Evolutionary conservation across 2,888 invertebrate species (phyloP), one percentile per base, ranked within the genome.

Genomic region (Odontocolon sp.): DNA sequence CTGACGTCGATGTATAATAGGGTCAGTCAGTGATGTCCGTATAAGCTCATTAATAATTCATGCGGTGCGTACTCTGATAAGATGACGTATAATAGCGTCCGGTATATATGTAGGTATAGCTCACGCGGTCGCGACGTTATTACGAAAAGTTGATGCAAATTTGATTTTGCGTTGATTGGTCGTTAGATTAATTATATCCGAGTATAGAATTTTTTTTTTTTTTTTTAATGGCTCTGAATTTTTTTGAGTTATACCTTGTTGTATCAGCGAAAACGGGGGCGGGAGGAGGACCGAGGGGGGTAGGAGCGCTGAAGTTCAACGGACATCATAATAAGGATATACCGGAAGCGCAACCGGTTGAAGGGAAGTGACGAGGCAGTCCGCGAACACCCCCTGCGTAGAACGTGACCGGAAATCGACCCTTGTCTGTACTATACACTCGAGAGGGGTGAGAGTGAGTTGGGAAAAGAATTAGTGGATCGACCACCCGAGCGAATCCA

Each of bases 301-400:
- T 26, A 50, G 38, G 54, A 68, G 70, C 76, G 69, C 50, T 63
- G 45, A 67, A 68, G 42, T 56, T 40, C 64, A 78, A 71, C 74
- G 79, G 59, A 67, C 61, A 68, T 54, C 38, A 67, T 38, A 31
- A 45, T 57, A 16, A 59, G 72, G 40, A 36, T 76, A 50, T 57
- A 78, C 82, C 81, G 81, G 83, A 83, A 83, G 77, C 61, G 74
- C 28, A 56, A 68, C 81, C 79, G 64, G 70, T 56, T 59, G 78
- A 72, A 56, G 87, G 88, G 88, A 88, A 88, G 82, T 89, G 88
- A 88, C 87, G 87, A 81, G 84, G 87, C 84, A 72, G 50, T 54
- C 50, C 76, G 59, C 73, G 73, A 52, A 50, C 69, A 81, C 85
- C 86, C 87, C 85, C 84, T 80, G 78, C 80, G 71, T 81, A 66